phyloP scores from a whole-genome alignment of 2,113 vertebrate species.

The Furnarius figulus region DNA sequence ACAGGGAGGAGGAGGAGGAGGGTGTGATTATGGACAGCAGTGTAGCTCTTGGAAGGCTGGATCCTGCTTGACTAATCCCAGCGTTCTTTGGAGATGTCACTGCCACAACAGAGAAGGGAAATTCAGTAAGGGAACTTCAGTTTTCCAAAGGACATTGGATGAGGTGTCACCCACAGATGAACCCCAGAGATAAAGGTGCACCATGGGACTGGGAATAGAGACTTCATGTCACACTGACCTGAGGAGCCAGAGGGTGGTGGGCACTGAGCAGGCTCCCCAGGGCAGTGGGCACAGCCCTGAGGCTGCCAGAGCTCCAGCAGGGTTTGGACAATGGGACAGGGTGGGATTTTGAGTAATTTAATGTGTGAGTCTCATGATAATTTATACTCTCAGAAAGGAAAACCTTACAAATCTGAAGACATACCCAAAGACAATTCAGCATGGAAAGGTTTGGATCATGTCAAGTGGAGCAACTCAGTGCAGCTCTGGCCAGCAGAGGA shows the following conservation, averaged over 20 bases:
- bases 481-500: background rate
- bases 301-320: background rate
- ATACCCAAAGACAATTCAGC: accelerated
- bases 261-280: background rate
- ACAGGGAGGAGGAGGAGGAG: background rate
- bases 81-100: background rate
- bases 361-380: background rate
- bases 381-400: background rate
- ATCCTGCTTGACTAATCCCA: background rate
- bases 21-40: background rate
- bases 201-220: background rate
- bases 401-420: background rate
- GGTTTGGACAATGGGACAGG: background rate
- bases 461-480: background rate
- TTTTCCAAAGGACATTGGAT: background rate
- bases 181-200: background rate
- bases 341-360: background rate
- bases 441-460: accelerated
- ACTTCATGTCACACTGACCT: accelerated
- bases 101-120: background rate
- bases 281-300: background rate
- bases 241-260: background rate
- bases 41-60: background rate
- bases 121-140: background rate
- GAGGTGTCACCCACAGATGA: background rate